phyloP scores from a whole-genome alignment of 2,797 vertebrate genomes.

The Pygocentrus nattereri region DNA sequence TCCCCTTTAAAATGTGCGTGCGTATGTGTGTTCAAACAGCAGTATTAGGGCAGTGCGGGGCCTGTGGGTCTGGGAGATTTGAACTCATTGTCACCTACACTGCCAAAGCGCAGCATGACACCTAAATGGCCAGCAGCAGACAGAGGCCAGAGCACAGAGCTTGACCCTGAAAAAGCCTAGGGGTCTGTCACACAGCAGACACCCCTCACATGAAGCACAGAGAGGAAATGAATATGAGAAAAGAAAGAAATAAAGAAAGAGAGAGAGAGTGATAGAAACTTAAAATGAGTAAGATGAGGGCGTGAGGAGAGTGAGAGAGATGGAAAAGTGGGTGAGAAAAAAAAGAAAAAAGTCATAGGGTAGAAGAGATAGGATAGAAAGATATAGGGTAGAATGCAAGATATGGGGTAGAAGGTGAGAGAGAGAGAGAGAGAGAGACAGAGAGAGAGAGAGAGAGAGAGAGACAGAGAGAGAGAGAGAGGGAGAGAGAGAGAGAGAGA shows the following conservation, averaged over 20 bases:
- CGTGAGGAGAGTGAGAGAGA: too few species aligned
- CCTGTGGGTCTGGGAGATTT: constrained; percentile 22
- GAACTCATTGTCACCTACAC: constrained; percentile 43
- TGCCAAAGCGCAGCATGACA: constrained; percentile 48
- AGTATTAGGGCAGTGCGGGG: constrained; percentile 16
- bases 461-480: too few species aligned
- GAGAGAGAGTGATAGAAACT: neutral
- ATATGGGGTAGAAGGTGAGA: too few species aligned
- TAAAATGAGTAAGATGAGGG: too few species aligned
- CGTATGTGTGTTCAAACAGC: constrained; percentile 16
- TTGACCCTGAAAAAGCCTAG: constrained; percentile 32
- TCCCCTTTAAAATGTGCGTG: too few species aligned
- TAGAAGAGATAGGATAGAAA: too few species aligned
- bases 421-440: too few species aligned
- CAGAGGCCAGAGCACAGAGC: constrained; percentile 39
- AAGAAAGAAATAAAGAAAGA: neutral
- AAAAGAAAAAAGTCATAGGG: too few species aligned
- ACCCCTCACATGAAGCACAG: neutral
- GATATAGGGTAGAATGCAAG: too few species aligned
- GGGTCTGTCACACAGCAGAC: constrained; percentile 31
- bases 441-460: too few species aligned
- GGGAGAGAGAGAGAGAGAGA: too few species aligned
- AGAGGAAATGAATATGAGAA: neutral
- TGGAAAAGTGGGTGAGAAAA: too few species aligned
- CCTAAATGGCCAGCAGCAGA: constrained; percentile 22